Percentiles rank a stretch among this genome's conserved stretches.
These are phyloP conservation scores for Habropoda laboriosa DNA, from an alignment of 1,140 invertebrate species.

Conservation along the genomic window DNA sequence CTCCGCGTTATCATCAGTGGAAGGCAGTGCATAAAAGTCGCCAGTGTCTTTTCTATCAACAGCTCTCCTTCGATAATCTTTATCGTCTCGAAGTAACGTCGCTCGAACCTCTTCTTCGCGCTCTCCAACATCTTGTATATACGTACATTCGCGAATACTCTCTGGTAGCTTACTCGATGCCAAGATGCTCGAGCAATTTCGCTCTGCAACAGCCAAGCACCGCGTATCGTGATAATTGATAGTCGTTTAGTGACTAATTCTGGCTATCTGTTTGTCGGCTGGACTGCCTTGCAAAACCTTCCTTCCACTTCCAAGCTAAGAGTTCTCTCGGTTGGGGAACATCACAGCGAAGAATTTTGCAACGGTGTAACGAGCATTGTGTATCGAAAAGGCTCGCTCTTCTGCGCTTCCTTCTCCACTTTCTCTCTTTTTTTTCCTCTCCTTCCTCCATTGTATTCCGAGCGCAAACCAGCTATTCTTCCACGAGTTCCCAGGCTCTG, in stretches of 20 bases:
- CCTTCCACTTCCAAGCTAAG: not conserved
- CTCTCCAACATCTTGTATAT: not conserved
- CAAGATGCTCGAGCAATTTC: not conserved
- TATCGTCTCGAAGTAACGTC: not conserved
- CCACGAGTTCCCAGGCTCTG: not conserved
- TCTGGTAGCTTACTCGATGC: not conserved
- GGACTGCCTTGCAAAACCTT: conserved; percentile 20
- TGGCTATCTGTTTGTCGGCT: conserved; percentile 22
- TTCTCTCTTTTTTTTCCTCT: not conserved
- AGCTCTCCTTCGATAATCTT: not conserved
- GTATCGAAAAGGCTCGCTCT: not conserved
- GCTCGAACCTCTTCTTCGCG: not conserved
- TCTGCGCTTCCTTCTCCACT: not conserved
- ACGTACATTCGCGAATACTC: not conserved
- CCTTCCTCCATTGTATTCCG: not conserved
- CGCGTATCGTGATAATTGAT: conserved; percentile 40
- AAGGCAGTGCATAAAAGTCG: not conserved
- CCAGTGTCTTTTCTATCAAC: not conserved
- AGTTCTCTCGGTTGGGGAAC: not conserved
- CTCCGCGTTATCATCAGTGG: not conserved
- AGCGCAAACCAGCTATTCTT: not conserved
- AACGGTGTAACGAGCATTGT: not conserved
- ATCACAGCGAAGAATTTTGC: not conserved
- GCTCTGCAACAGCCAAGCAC: not conserved
- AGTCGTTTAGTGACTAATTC: conserved; percentile 30